Base-by-base conservation (phyloP, 1,140 invertebrate species). In the Nebria ingens region DNA sequence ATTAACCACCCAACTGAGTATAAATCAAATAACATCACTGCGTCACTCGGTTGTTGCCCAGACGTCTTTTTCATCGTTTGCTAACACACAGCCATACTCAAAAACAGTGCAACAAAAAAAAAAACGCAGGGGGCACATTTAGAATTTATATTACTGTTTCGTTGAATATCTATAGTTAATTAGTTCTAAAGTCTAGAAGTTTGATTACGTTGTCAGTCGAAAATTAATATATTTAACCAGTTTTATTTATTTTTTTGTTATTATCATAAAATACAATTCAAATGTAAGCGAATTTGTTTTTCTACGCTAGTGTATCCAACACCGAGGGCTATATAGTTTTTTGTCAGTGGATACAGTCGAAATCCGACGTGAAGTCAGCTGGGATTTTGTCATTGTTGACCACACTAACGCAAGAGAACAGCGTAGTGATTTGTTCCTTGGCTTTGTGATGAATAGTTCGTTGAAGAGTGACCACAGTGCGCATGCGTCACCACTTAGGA, bases 131-230 rank as follows among this genome's bases (percentile, higher is more conserved):
- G 40, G 40, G 9, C 40, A 45, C 40, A 45, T 45, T 45, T 45
- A 9, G 40, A 45, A 45, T 45, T 45, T 45, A 45, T 45, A 45
- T 17, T 17, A 45, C n/a, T n/a, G n/a, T n/a, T 45, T 45, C 40
- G 25, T 34, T n/a, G 6, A 34, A 34, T n/a, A 34, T 34, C 25
- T 9, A 34, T 34, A n/a, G 6, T 6, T 34, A 6, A 34, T 34
- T n/a, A n/a, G 25, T 34, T 9, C 25, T 6, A 9, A 34, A 6
- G 25, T 34, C 6, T n/a, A n/a, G 6, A 34, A 6, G 25, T 34
- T 9, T n/a, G 25, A 9, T 6, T 34, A 34, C n/a, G n/a, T 34
- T 6, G 6, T 6, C 6, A 34, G 6, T 6, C n/a, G 25, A 34
- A 9, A n/a, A n/a, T n/a, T 34, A n/a, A n/a, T 34, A n/a, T 34